Percentiles rank a stretch among this genome's conserved stretches.
These are phyloP conservation scores for Xylocopa sonorina DNA, from an alignment of 1,140 invertebrate genomes.

Conservation along the genomic window DNA sequence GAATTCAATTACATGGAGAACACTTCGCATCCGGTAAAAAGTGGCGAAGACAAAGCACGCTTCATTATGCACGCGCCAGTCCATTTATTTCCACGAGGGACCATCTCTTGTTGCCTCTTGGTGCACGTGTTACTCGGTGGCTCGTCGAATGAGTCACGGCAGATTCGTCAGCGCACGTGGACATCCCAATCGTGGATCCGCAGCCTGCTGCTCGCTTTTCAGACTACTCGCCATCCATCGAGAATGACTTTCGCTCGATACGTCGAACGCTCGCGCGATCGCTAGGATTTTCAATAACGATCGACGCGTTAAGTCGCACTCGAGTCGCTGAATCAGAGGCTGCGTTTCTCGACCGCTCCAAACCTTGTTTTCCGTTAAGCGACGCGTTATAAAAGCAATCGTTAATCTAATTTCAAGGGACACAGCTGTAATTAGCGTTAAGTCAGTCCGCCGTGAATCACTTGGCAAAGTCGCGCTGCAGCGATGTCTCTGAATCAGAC, in stretches of 20 bases:
- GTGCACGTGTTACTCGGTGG: constrained; percentile 29
- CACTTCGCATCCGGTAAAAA: background rate
- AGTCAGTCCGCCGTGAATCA: background rate
- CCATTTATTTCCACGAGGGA: constrained; percentile 27
- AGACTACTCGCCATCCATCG: too few species aligned
- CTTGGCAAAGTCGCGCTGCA: background rate
- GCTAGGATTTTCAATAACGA: too few species aligned
- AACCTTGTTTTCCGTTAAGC: too few species aligned
- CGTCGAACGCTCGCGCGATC: too few species aligned
- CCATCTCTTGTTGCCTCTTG: constrained; percentile 34
- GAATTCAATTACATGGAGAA: background rate
- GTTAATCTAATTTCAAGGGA: background rate
- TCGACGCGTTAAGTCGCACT: too few species aligned
- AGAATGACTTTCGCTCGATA: too few species aligned
- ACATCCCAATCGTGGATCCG: background rate
- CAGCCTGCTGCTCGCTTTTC: background rate
- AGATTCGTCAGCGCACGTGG: constrained; percentile 17
- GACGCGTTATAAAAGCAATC: too few species aligned
- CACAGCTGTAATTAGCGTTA: background rate
- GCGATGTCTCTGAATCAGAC: constrained; percentile 46
- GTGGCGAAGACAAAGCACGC: background rate
- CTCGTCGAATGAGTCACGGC: constrained; percentile 38
- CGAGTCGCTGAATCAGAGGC: too few species aligned
- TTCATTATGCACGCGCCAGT: background rate
- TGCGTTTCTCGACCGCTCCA: too few species aligned